These are phyloP conservation scores for Hecatera dysodea DNA, from an alignment of 2,888 invertebrate species.

Conservation along the genomic window DNA sequence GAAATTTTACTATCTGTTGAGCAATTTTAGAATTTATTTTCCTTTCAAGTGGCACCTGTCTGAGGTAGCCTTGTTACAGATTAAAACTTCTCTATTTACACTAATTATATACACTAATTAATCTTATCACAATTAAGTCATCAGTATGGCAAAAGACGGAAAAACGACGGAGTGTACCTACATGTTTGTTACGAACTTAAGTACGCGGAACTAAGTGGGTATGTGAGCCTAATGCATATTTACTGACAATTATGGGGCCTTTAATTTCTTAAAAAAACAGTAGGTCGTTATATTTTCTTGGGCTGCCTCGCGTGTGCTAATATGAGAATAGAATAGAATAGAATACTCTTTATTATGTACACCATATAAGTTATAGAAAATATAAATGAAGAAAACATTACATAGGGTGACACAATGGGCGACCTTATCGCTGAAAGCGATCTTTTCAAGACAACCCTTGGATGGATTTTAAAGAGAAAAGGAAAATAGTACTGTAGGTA, in stretches of 20 bases:
- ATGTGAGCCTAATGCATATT: constrained; percentile 12
- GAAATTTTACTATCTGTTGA: no score
- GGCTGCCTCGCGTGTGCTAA: neutral
- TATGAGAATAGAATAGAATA: no score
- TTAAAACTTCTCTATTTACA: neutral
- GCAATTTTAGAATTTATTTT: no score
- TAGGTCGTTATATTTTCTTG: neutral
- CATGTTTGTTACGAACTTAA: constrained; percentile 23
- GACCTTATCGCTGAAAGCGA: no score
- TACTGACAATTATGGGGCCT: constrained; percentile 13
- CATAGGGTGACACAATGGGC: no score
- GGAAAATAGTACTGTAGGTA: no score
- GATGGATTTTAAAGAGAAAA: no score
- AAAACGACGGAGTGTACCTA: constrained; percentile 2
- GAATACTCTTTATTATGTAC: no score
- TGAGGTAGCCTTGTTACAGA: neutral
- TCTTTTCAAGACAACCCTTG: no score
- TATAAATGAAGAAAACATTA: no score
- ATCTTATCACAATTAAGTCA: constrained; percentile 21
- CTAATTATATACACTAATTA: constrained; percentile 31
- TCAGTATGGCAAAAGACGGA: constrained; percentile 2
- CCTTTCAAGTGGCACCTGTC: no score
- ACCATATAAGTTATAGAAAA: no score
- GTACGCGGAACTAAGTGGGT: constrained; percentile 36
- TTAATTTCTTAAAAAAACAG: constrained; percentile 1